Percentiles rank a stretch among this genome's conserved stretches.
These are phyloP conservation scores for Drosophila varians DNA, from an alignment of 1,140 invertebrate species.

Conservation along the genomic window DNA sequence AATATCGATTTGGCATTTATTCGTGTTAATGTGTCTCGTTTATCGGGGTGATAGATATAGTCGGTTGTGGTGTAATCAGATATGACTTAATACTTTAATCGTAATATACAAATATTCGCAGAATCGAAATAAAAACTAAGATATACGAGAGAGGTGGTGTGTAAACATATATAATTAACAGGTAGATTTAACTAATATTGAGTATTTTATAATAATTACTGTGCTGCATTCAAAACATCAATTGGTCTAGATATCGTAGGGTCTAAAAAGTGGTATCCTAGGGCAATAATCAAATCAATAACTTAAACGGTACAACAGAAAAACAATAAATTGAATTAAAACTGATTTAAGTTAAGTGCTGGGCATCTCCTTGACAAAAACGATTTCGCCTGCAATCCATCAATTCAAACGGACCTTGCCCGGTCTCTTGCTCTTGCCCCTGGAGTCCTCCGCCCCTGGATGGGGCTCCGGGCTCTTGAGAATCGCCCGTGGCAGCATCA, in stretches of 20 bases:
- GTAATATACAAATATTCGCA: constrained; percentile 42
- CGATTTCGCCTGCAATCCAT: neutral
- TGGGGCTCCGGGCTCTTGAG: constrained; percentile 47
- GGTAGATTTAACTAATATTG: constrained; percentile 48
- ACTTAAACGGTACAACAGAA: constrained; percentile 17
- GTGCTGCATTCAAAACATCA: constrained; percentile 57
- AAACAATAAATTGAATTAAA: constrained; percentile 25
- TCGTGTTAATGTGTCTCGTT: constrained; percentile 26
- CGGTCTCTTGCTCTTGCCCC: constrained; percentile 39
- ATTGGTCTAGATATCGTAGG: constrained; percentile 41
- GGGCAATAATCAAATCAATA: constrained; percentile 16
- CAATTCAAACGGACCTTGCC: constrained; percentile 53
- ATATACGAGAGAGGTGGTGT: constrained; percentile 11
- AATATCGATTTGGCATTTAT: constrained; percentile 27
- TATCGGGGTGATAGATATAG: constrained; percentile 4
- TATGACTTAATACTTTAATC: constrained; percentile 72
- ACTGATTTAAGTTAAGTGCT: constrained; percentile 2
- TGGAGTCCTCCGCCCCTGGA: constrained; percentile 53
- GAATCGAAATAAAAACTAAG: constrained; percentile 26
- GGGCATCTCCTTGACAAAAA: neutral
- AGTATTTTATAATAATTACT: constrained; percentile 77
- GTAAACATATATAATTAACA: constrained; percentile 2
- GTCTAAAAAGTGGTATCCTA: constrained; percentile 8
- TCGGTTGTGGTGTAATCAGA: constrained; percentile 54
- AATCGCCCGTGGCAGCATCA: constrained; percentile 68